Conservation (phyloP, 1,140 invertebrate species). For the Drosophila lini region DNA sequence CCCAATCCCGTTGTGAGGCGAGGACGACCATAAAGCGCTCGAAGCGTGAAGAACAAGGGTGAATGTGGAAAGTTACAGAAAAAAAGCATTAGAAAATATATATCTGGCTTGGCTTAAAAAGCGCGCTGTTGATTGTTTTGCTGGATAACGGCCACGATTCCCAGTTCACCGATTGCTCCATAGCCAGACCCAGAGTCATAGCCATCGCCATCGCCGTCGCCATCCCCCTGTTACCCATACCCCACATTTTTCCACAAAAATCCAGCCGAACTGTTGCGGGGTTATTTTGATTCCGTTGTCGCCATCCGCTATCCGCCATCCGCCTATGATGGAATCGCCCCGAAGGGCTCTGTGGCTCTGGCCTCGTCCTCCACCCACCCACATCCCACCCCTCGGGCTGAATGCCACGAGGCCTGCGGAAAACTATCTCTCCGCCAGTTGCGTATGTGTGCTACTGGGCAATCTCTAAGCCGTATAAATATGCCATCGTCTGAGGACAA, state of each 20-base stretch:
- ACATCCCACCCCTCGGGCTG: conserved; percentile 4
- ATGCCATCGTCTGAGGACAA: conserved; percentile 69
- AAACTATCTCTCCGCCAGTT: conserved; percentile 60
- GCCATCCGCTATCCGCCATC: conserved; percentile 46
- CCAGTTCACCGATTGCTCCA: conserved; percentile 17
- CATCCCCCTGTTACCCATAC: not conserved
- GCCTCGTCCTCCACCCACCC: conserved; percentile 1
- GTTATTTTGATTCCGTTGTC: conserved; percentile 64
- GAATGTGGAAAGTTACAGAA: conserved; percentile 81
- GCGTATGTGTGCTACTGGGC: conserved; percentile 77
- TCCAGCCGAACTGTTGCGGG: conserved; percentile 41
- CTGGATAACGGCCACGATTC: conserved; percentile 72
- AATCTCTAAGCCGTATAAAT: conserved; percentile 72
- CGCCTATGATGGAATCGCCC: conserved; percentile 60
- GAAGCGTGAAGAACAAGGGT: conserved; percentile 82
- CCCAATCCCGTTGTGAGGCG: conserved; percentile 52
- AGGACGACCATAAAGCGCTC: conserved; percentile 71
- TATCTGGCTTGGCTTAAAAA: conserved; percentile 78
- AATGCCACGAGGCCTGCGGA: conserved; percentile 27
- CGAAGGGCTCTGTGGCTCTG: conserved; percentile 38
- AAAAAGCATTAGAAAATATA: conserved; percentile 83
- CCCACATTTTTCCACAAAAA: conserved; percentile 4
- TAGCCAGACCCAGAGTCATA: conserved; percentile 41
- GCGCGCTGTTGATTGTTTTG: conserved; percentile 82
- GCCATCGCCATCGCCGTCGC: conserved; percentile 1